phyloP scores from a whole-genome alignment of 2,113 vertebrate species.

The Spheniscus mendiculus region DNA sequence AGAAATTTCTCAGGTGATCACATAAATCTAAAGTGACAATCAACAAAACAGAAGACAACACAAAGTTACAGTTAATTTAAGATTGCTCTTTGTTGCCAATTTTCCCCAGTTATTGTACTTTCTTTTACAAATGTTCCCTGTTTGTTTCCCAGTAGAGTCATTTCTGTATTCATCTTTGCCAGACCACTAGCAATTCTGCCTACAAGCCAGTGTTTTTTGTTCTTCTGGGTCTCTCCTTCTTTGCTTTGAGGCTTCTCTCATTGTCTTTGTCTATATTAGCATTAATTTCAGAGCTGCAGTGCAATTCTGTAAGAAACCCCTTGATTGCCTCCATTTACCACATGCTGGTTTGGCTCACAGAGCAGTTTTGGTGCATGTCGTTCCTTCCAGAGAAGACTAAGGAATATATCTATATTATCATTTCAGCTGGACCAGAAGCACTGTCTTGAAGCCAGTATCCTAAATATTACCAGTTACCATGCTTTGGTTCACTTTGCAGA shows the following conservation, averaged over 20 bases:
- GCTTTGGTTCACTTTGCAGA: neutral
- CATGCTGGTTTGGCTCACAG: neutral
- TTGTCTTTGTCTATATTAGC: neutral
- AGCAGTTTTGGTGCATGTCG: neutral
- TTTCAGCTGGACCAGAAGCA: neutral
- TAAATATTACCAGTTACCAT: neutral
- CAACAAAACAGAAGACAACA: constrained; percentile 5
- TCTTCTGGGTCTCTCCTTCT: neutral
- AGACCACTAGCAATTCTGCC: constrained; percentile 10
- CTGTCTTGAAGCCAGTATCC: neutral
- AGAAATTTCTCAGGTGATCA: neutral
- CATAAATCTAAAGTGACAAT: neutral
- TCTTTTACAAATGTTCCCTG: constrained; percentile 36
- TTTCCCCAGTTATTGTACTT: constrained; percentile 23
- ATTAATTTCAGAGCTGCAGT: neutral
- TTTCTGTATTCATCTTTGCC: constrained; percentile 5
- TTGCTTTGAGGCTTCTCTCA: neutral
- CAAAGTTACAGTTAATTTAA: constrained; percentile 19
- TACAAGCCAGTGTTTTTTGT: neutral
- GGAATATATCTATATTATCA: neutral
- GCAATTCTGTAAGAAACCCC: neutral
- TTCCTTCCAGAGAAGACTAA: neutral
- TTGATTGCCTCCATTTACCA: neutral
- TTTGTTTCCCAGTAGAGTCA: neutral
- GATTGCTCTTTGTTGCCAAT: neutral